Conservation (phyloP, 1,140 invertebrate species). For the Adelges cooleyi region DNA sequence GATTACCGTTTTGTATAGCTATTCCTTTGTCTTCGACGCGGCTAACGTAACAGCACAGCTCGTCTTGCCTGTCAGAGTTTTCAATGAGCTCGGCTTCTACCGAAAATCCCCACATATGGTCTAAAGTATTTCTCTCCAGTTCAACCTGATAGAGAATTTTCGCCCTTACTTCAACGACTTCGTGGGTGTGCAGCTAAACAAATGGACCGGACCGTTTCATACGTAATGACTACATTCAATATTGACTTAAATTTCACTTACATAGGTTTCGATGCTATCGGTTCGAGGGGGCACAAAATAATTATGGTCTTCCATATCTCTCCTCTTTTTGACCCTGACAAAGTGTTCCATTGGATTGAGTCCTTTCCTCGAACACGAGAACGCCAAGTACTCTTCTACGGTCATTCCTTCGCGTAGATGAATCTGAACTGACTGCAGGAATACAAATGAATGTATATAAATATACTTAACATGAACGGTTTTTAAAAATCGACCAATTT, state of each 20-base stretch:
- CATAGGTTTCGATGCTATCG: constrained; percentile 88
- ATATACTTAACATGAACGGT: too few relatives aligned
- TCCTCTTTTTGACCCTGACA: constrained; percentile 83
- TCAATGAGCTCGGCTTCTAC: constrained; percentile 94
- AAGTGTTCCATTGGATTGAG: constrained; percentile 91
- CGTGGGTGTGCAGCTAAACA: constrained; percentile 78
- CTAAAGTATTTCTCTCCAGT: constrained; percentile 70
- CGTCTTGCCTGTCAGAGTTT: constrained; percentile 88
- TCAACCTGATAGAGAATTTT: constrained; percentile 96
- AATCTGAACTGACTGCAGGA: constrained; percentile 61
- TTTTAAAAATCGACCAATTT: too few relatives aligned
- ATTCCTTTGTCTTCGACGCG: constrained; percentile 89
- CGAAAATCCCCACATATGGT: constrained; percentile 95
- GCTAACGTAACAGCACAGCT: constrained; percentile 91
- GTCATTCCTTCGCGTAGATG: constrained; percentile 81
- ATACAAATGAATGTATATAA: too few relatives aligned
- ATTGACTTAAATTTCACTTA: constrained; percentile 46
- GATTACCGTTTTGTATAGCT: constrained; percentile 84
- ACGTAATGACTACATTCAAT: neutral
- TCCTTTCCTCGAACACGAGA: constrained; percentile 77
- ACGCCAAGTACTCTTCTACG: constrained; percentile 86
- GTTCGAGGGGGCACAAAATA: constrained; percentile 87
- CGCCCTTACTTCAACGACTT: constrained; percentile 89
- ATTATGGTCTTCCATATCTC: constrained; percentile 89
- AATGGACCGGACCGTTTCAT: constrained; percentile 19